Conservation (phyloP, 2,797 vertebrate genomes). For the Gambelia wislizenii region DNA sequence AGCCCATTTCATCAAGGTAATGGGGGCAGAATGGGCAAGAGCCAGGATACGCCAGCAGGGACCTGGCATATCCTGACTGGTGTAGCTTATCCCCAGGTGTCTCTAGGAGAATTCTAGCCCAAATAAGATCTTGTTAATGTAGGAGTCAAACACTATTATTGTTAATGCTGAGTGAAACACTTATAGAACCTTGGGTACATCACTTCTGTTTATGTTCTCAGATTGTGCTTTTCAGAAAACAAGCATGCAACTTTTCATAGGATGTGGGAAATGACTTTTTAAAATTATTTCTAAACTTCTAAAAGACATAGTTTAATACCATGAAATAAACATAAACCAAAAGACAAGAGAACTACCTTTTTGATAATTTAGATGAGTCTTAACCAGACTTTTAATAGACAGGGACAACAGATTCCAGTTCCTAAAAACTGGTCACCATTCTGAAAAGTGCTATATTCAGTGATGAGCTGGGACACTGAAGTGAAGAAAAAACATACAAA, state of each 20-base stretch:
- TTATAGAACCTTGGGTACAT: not conserved
- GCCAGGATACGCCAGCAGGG: too few relatives aligned
- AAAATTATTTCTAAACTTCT: constrained; percentile 63
- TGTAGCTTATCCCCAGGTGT: too few relatives aligned
- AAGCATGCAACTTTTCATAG: not conserved
- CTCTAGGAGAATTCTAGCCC: too few relatives aligned
- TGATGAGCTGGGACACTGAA: constrained; percentile 39
- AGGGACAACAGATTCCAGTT: constrained; percentile 58
- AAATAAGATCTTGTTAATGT: not conserved
- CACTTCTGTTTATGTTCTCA: not conserved
- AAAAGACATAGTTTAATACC: constrained; percentile 28
- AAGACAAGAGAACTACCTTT: constrained; percentile 36
- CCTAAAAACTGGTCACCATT: constrained; percentile 60
- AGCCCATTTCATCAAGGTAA: too few relatives aligned
- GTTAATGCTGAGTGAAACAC: not conserved
- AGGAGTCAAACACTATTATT: not conserved
- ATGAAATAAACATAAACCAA: constrained; percentile 67
- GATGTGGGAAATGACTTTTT: constrained; percentile 5
- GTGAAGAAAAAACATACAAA: constrained; percentile 39
- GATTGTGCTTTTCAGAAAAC: not conserved
- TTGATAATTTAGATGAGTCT: constrained; percentile 49
- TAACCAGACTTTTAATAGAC: constrained; percentile 53
- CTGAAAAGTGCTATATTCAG: constrained; percentile 26
- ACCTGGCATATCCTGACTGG: too few relatives aligned
- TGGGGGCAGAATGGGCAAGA: too few relatives aligned